Evolutionary conservation across 2,888 invertebrate species (phyloP).

Genomic region (Thymelicus acteon): DNA sequence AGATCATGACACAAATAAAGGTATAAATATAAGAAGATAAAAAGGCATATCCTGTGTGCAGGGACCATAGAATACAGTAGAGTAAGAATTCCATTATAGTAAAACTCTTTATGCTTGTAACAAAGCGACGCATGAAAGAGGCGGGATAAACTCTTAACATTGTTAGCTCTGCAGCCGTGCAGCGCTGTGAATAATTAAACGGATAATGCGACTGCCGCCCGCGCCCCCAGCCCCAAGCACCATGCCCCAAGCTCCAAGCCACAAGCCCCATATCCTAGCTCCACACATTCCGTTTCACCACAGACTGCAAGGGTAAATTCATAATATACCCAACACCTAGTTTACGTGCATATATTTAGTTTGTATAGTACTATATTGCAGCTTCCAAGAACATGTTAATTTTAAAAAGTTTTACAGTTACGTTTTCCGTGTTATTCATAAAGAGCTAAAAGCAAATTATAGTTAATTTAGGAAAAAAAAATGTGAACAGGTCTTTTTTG

Average conservation of each 20-base stretch:
- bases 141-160: slow-evolving; percentile 12
- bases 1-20: not conserved
- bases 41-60: not conserved
- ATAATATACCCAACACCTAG: not conserved
- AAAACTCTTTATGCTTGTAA: not conserved
- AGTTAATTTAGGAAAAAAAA: too few species aligned
- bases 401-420: too few species aligned
- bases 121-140: slow-evolving; percentile 2
- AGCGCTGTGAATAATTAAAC: slow-evolving; percentile 32
- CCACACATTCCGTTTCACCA: slow-evolving; percentile 8
- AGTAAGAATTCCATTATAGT: not conserved
- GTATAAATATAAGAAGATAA: not conserved
- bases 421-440: too few species aligned
- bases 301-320: slow-evolving; percentile 9
- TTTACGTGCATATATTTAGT: not conserved
- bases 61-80: not conserved
- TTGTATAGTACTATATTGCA: not conserved
- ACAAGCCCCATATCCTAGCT: not conserved
- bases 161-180: slow-evolving; percentile 18
- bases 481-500: too few species aligned
- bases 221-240: not conserved
- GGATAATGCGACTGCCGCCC: slow-evolving; percentile 14
- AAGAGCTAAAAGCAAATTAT: too few species aligned
- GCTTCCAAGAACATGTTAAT: too few species aligned
- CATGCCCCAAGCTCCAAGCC: not conserved